Percentiles rank a stretch among this genome's conserved stretches.
phyloP scores from a whole-genome alignment of 2,797 vertebrate genomes.

The Anguilla megastoma region DNA sequence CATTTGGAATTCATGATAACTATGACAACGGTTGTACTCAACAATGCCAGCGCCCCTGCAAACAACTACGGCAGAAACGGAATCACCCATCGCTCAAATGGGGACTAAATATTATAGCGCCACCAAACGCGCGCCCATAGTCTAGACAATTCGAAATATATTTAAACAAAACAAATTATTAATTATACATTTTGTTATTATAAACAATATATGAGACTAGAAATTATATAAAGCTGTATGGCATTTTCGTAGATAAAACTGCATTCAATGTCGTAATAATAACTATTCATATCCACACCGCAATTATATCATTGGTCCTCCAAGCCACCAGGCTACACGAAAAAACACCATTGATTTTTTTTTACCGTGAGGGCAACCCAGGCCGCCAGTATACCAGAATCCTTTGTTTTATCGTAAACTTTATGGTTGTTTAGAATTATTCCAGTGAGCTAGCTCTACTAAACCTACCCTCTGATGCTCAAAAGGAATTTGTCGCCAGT shows the following conservation, averaged over 20 bases:
- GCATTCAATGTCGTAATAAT: not conserved
- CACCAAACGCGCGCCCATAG: not conserved
- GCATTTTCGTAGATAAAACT: not conserved
- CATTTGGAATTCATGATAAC: not conserved
- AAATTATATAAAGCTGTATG: not conserved
- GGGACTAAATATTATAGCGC: not conserved
- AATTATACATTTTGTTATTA: not conserved
- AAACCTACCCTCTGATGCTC: not conserved
- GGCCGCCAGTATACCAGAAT: conserved; percentile 25
- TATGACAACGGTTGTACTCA: not conserved
- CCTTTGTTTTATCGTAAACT: not conserved
- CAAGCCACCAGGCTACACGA: not conserved
- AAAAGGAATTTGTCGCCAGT: not conserved
- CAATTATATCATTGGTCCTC: not conserved
- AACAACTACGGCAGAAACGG: not conserved
- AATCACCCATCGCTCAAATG: not conserved
- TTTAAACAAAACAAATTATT: not conserved
- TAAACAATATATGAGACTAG: not conserved
- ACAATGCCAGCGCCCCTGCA: not conserved
- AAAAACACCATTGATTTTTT: not conserved
- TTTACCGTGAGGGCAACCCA: not conserved
- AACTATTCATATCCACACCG: not conserved
- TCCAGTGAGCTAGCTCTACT: not conserved
- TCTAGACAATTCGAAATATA: not conserved
- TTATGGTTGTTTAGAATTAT: not conserved